phyloP scores from a whole-genome alignment of 2,797 vertebrate species.

The Myripristis murdjan region DNA sequence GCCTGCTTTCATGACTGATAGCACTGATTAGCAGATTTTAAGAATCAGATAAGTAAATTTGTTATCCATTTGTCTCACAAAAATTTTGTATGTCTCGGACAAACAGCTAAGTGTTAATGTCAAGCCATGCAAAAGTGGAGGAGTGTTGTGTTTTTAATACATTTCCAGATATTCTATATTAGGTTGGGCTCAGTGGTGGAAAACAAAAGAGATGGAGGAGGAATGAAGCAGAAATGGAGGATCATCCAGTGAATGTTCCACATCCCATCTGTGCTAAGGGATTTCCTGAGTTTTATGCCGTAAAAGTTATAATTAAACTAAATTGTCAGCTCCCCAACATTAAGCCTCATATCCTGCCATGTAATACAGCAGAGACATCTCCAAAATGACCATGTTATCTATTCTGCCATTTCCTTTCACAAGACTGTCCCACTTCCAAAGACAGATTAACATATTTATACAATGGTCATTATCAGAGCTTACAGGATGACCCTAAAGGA shows the following conservation, averaged over 20 bases:
- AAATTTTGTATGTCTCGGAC: too few species aligned
- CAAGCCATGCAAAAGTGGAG: too few species aligned
- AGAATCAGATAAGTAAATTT: too few species aligned
- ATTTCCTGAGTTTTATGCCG: slow-evolving; percentile 60
- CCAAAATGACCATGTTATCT: slow-evolving; percentile 69
- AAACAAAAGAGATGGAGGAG: slow-evolving; percentile 18
- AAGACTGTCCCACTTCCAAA: slow-evolving; percentile 43
- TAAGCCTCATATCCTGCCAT: slow-evolving; percentile 52
- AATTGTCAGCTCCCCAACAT: slow-evolving; percentile 62
- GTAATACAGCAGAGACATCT: slow-evolving; percentile 45
- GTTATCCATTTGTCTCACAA: too few species aligned
- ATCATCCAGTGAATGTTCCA: slow-evolving; percentile 35
- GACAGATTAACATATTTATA: slow-evolving; percentile 63
- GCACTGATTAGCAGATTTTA: too few species aligned
- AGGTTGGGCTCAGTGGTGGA: background rate
- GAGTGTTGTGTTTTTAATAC: background rate
- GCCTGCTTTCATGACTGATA: too few species aligned
- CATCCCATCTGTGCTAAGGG: slow-evolving; percentile 46
- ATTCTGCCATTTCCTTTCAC: slow-evolving; percentile 63
- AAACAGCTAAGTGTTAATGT: too few species aligned
- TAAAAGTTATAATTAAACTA: slow-evolving; percentile 61
- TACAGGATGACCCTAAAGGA: slow-evolving; percentile 59
- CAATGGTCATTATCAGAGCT: slow-evolving; percentile 56
- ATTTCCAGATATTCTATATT: slow-evolving; percentile 6
- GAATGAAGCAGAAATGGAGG: slow-evolving; percentile 1